Evolutionary conservation across 2,797 vertebrate genomes (phyloP).

Genomic region (Clarias platycephalus): DNA sequence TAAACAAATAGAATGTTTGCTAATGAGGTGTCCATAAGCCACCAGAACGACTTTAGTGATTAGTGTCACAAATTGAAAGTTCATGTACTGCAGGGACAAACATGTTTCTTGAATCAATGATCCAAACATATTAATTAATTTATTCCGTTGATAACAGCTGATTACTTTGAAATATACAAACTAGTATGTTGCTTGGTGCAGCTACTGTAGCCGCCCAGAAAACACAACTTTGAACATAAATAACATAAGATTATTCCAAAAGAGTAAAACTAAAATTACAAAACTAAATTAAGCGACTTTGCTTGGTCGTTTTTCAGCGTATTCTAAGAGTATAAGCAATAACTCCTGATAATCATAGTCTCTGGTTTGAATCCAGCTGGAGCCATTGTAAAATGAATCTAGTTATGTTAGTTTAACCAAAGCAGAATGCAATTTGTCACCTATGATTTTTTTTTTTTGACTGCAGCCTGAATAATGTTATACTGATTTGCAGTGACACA

Average conservation of each 20-base stretch:
- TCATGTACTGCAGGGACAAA: background rate
- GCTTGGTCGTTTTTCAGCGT: background rate
- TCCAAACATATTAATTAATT: background rate
- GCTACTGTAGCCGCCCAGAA: background rate
- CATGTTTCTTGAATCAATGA: background rate
- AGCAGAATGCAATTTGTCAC: background rate
- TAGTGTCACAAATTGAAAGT: background rate
- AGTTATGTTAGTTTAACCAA: background rate
- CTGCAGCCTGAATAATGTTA: background rate
- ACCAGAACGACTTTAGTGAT: background rate
- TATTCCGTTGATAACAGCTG: background rate
- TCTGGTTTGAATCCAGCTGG: background rate
- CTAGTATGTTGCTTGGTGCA: background rate
- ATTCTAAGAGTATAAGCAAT: slow-evolving; percentile 8
- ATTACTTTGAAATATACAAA: background rate
- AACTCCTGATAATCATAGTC: background rate
- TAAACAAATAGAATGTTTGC: background rate
- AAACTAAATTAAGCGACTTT: background rate
- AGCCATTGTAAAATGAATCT: background rate
- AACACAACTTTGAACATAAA: background rate
- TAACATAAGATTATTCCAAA: background rate
- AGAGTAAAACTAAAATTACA: background rate
- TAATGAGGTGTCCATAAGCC: background rate
- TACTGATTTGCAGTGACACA: background rate
- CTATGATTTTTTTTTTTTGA: background rate